Evolutionary conservation across 2,888 invertebrate species (phyloP).

Genomic region (Drosophila maculinotata): DNA sequence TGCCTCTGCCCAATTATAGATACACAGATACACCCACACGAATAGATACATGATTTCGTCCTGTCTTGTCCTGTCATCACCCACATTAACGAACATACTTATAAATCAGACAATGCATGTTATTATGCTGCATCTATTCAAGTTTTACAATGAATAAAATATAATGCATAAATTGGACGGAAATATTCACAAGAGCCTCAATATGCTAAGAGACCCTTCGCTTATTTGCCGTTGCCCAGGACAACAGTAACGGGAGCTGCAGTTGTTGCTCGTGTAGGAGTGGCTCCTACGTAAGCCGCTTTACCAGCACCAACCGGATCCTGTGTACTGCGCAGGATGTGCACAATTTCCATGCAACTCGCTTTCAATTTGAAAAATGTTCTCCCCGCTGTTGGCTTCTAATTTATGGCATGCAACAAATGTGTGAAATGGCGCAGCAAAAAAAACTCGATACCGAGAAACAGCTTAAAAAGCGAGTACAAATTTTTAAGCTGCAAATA

Average conservation of each 20-base stretch:
- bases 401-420: constrained; percentile 43
- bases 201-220: constrained; percentile 21
- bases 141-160: constrained; percentile 55
- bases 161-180: constrained; percentile 46
- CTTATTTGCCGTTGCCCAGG: constrained; percentile 14
- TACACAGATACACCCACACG: constrained; percentile 6
- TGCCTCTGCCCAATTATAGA: constrained; percentile 1
- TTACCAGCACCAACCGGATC: constrained; percentile 38
- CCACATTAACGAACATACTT: constrained; percentile 30
- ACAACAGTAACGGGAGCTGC: constrained; percentile 37
- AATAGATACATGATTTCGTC: background rate
- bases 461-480: constrained; percentile 9
- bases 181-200: constrained; percentile 30
- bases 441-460: constrained; percentile 1
- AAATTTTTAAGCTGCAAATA: background rate
- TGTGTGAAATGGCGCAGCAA: constrained; percentile 14
- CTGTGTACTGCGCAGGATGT: constrained; percentile 49
- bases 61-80: constrained; percentile 30
- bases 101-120: constrained; percentile 20
- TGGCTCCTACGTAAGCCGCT: constrained; percentile 54
- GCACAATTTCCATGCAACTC: constrained; percentile 55
- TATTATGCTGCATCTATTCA: constrained; percentile 44
- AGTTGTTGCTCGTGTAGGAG: constrained; percentile 4
- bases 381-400: constrained; percentile 37
- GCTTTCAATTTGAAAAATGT: constrained; percentile 51